These are phyloP conservation scores for Nowickia ferox DNA, from an alignment of 2,888 invertebrate species.

Conservation along the genomic window DNA sequence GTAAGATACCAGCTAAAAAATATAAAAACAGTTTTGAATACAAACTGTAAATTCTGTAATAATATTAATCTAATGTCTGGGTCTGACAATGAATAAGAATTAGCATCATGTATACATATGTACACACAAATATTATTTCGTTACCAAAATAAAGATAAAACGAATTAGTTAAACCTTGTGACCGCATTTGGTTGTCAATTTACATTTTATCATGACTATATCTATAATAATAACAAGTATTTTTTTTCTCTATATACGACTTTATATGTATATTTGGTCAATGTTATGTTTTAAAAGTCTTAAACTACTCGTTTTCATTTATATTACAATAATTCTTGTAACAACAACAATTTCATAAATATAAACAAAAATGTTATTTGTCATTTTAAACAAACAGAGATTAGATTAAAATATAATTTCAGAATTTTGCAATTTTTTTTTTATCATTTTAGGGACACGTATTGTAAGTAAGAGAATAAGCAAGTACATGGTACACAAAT, in stretches of 20 bases:
- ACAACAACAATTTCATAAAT: not conserved
- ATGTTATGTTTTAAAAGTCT: not conserved
- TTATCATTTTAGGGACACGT: not conserved
- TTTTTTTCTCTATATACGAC: not conserved
- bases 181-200: not conserved
- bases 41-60: not conserved
- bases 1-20: not conserved
- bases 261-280: conserved; percentile 17
- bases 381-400: not conserved
- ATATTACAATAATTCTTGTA: conserved; percentile 2
- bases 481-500: too few relatives aligned
- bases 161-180: conserved; percentile 12
- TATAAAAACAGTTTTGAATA: not conserved
- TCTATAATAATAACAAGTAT: not conserved
- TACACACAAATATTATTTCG: not conserved
- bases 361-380: not conserved
- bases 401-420: conserved; percentile 5
- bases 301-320: not conserved
- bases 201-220: conserved; percentile 5
- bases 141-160: conserved; percentile 42
- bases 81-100: not conserved
- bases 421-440: not conserved
- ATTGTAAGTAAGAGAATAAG: not conserved
- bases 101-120: not conserved
- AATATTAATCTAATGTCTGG: conserved; percentile 11